Evolutionary conservation across 2,797 vertebrate species (phyloP).

Genomic region (Xenops minutus): DNA sequence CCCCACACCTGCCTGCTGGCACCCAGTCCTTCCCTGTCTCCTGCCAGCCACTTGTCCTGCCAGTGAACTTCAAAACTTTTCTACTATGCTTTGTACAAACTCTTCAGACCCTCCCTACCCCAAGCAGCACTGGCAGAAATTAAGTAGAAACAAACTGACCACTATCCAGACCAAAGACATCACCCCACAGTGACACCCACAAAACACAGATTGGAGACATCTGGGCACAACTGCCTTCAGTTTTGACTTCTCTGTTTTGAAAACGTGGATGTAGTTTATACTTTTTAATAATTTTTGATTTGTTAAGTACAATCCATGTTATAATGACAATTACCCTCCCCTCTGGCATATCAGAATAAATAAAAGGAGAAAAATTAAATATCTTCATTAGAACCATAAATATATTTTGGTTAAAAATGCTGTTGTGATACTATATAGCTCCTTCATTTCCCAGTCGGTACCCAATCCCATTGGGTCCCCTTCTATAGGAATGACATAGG

Average conservation of each 20-base stretch:
- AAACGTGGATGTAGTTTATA: neutral
- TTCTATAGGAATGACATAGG: neutral
- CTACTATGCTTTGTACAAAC: neutral
- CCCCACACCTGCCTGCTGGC: accelerated
- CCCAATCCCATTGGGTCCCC: neutral
- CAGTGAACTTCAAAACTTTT: neutral
- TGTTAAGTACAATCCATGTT: neutral
- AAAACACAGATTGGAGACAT: neutral
- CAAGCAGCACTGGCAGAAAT: accelerated
- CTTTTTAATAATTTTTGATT: neutral
- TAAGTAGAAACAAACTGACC: neutral
- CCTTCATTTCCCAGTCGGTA: neutral
- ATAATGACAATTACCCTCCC: neutral
- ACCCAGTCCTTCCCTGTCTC: neutral
- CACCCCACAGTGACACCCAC: neutral
- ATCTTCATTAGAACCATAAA: neutral
- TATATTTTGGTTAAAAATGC: neutral
- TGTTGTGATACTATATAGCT: neutral
- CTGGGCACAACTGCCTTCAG: neutral
- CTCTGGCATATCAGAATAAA: neutral
- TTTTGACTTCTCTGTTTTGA: neutral
- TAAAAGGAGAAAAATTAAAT: neutral
- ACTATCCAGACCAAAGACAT: neutral
- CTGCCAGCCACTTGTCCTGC: neutral
- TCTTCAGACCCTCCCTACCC: neutral